Percentiles rank a stretch among this genome's conserved stretches.
Evolutionary conservation across 2,888 invertebrate genomes (phyloP).

Genomic region (Biston betularia): DNA sequence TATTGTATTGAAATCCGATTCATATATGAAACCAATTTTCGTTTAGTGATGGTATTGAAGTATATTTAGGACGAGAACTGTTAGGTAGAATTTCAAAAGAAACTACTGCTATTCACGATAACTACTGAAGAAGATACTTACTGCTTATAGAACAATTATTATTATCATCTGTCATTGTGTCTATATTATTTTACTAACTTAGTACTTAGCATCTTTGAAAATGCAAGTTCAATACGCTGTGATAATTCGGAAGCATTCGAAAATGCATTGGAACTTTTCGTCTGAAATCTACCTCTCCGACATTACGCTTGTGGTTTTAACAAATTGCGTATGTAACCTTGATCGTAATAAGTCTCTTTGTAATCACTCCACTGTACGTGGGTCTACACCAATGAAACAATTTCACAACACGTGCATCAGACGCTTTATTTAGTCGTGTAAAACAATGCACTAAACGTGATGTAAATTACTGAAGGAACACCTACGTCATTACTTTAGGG

Average conservation of each 20-base stretch:
- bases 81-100: conserved; percentile 9
- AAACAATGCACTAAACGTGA: conserved; percentile 38
- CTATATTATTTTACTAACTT: too few species aligned
- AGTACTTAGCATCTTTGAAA: too few species aligned
- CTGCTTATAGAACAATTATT: too few species aligned
- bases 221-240: too few species aligned
- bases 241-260: too few species aligned
- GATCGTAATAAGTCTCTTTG: conserved; percentile 39
- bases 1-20: conserved; percentile 33
- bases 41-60: conserved; percentile 40
- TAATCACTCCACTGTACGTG: conserved; percentile 35
- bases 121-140: too few species aligned
- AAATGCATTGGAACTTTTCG: too few species aligned
- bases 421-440: conserved; percentile 29
- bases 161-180: too few species aligned
- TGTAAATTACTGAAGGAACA: conserved; percentile 22
- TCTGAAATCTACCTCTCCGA: conserved; percentile 11
- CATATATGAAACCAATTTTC: conserved; percentile 33
- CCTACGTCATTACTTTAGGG: conserved; percentile 25
- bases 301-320: conserved; percentile 3
- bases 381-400: conserved; percentile 24
- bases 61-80: conserved; percentile 22
- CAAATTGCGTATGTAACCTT: conserved; percentile 43
- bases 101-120: too few species aligned
- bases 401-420: conserved; percentile 39